Conservation (phyloP, 2,113 vertebrate genomes). For the Nyctereutes procyonoides region DNA sequence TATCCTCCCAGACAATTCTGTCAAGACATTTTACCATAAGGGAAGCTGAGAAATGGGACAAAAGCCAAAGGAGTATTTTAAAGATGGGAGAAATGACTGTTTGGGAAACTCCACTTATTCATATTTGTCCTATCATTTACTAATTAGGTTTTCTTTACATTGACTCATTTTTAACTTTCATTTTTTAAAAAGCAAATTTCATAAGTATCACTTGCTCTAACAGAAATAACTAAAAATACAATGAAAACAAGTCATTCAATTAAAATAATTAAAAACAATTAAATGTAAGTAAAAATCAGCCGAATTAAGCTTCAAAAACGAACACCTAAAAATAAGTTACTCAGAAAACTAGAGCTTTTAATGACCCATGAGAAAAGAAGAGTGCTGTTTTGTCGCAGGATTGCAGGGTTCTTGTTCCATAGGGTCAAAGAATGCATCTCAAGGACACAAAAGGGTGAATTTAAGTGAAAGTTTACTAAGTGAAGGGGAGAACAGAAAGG, state of each 20-base stretch:
- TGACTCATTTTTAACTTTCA: neutral
- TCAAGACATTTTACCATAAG: neutral
- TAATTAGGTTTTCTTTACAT: neutral
- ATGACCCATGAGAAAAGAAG: neutral
- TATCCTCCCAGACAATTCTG: neutral
- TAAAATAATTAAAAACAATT: neutral
- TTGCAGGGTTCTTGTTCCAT: neutral
- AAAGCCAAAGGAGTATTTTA: neutral
- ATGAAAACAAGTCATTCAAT: neutral
- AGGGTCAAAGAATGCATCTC: neutral
- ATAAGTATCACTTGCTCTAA: neutral
- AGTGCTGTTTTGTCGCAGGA: neutral
- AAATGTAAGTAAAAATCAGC: neutral
- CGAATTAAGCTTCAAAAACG: neutral
- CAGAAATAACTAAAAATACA: neutral
- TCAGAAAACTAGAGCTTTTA: neutral
- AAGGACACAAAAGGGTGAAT: neutral
- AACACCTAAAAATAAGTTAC: neutral
- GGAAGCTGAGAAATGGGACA: neutral
- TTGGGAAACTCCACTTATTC: conserved; percentile 2
- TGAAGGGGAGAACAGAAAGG: neutral
- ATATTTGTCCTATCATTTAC: neutral
- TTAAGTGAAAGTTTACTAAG: neutral
- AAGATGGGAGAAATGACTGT: neutral
- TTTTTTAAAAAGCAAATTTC: neutral